These are phyloP conservation scores for Tyria jacobaeae DNA, from an alignment of 2,888 invertebrate genomes.

Conservation along the genomic window DNA sequence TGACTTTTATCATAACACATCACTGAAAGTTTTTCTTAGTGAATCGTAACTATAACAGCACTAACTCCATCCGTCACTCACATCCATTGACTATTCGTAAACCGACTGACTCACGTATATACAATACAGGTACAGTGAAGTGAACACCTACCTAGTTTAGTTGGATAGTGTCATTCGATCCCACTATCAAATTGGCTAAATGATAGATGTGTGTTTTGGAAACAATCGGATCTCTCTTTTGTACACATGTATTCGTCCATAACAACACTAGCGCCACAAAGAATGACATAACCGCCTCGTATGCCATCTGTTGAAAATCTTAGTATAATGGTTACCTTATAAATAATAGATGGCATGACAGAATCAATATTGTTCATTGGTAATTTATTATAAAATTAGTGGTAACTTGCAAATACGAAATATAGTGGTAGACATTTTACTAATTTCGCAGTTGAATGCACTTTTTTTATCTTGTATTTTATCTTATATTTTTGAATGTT, in stretches of 20 bases:
- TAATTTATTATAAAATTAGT: background rate
- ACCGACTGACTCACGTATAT: constrained; percentile 23
- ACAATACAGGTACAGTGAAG: too few species aligned
- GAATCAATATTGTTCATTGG: constrained; percentile 42
- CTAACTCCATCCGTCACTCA: constrained; percentile 22
- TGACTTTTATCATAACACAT: constrained; percentile 36
- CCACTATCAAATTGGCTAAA: constrained; percentile 40
- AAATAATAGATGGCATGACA: constrained; percentile 60
- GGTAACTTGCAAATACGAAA: background rate
- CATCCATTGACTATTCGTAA: constrained; percentile 6
- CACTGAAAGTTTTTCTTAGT: constrained; percentile 49
- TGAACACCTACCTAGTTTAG: constrained; percentile 24
- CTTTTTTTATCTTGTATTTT: too few species aligned
- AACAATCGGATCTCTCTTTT: constrained; percentile 66
- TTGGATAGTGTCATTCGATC: constrained; percentile 36
- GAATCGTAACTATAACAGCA: constrained; percentile 40
- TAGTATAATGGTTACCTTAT: constrained; percentile 11
- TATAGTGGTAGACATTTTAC: background rate
- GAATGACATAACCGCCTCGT: constrained; percentile 20
- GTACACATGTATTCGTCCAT: constrained; percentile 30
- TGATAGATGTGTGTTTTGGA: constrained; percentile 29
- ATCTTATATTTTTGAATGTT: too few species aligned
- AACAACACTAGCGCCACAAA: constrained; percentile 45
- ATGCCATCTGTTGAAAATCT: constrained; percentile 46
- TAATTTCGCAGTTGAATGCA: background rate